These are phyloP conservation scores for Takifugu flavidus DNA, from an alignment of 2,113 vertebrate genomes.

Conservation along the genomic window DNA sequence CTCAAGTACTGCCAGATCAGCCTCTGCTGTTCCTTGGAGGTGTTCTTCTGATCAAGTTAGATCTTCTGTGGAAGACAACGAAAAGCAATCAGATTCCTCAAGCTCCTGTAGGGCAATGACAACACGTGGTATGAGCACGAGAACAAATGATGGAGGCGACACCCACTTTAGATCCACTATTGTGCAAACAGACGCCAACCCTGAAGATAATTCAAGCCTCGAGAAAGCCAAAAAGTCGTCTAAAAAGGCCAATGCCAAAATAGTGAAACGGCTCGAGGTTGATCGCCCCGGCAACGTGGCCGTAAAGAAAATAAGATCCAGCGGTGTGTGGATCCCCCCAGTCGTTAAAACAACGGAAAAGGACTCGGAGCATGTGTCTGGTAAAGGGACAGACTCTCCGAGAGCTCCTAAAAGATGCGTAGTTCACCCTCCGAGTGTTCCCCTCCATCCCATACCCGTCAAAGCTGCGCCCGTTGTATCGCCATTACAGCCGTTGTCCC, in stretches of 20 bases:
- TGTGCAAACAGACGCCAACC: no score
- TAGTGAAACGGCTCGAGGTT: background rate
- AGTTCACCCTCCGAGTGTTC: constrained; percentile 9
- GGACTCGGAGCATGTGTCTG: background rate
- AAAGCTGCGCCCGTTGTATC: constrained; percentile 39
- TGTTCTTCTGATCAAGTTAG: constrained; percentile 1
- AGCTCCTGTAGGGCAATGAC: background rate
- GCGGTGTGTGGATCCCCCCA: constrained; percentile 47
- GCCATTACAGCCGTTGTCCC: constrained; percentile 54
- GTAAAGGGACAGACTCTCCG: constrained; percentile 9
- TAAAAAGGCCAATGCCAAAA: no score
- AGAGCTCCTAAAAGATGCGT: background rate
- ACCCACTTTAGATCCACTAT: no score
- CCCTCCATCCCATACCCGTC: constrained; percentile 18
- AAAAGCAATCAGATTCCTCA: constrained; percentile 4
- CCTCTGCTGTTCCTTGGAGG: background rate
- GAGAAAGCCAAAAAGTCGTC: constrained; percentile 6
- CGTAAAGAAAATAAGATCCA: constrained; percentile 8
- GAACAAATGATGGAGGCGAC: background rate
- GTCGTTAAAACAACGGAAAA: background rate
- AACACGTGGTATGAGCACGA: background rate
- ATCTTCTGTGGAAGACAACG: background rate
- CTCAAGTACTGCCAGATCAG: background rate
- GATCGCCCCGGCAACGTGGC: background rate
- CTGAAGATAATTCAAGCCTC: background rate